These are phyloP conservation scores for Cichladusa arquata DNA, from an alignment of 2,113 vertebrate genomes.

Conservation along the genomic window DNA sequence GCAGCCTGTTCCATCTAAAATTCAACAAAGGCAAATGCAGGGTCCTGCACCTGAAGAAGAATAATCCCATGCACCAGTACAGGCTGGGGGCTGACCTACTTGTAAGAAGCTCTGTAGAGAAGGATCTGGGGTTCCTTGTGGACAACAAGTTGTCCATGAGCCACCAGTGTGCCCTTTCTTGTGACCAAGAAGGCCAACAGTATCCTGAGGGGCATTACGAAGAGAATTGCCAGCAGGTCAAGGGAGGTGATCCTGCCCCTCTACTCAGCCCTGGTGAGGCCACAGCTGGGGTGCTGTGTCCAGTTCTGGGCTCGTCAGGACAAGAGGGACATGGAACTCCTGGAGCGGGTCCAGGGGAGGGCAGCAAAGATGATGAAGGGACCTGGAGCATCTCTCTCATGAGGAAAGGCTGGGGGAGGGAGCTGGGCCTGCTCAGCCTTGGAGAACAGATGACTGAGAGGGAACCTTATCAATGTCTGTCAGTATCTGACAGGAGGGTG, in stretches of 20 bases:
- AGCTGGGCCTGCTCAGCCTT: background rate
- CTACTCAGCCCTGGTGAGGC: background rate
- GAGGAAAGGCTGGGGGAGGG: background rate
- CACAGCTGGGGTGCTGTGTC: background rate
- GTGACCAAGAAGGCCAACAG: background rate
- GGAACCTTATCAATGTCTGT: no score
- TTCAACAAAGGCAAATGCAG: background rate
- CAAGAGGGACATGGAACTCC: background rate
- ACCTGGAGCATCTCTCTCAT: background rate
- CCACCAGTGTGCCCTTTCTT: background rate
- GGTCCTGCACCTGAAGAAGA: background rate
- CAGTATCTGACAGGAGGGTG: no score
- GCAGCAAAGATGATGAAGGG: background rate
- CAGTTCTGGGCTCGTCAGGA: background rate
- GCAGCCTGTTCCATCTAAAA: background rate
- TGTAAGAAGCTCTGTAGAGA: background rate
- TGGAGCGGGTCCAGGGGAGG: accelerated
- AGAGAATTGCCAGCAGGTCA: background rate
- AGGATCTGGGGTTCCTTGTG: accelerated
- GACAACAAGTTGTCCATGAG: accelerated
- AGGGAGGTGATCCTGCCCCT: background rate
- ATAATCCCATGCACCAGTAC: background rate
- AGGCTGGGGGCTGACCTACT: background rate
- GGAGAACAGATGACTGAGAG: background rate
- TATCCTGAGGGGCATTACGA: no score